These are phyloP conservation scores for Nesogale talazaci DNA, from an alignment of 2,113 vertebrate species.

Conservation along the genomic window DNA sequence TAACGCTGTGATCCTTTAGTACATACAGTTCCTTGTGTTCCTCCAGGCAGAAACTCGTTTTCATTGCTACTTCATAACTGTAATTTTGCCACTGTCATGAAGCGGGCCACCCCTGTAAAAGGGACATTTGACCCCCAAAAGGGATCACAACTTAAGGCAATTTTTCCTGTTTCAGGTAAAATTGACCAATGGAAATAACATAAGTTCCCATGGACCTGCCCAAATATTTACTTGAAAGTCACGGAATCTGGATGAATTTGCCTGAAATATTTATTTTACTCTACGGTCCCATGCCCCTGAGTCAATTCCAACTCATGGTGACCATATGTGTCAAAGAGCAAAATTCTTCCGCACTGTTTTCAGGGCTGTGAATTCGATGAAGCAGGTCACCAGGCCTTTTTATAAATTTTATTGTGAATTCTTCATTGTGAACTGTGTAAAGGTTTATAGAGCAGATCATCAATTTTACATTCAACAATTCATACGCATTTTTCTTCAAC, in stretches of 20 bases:
- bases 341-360: background rate
- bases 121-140: too few species aligned
- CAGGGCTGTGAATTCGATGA: background rate
- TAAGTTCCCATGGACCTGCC: background rate
- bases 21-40: too few species aligned
- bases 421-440: too few species aligned
- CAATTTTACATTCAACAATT: too few species aligned
- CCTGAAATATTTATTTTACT: background rate
- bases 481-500: too few species aligned
- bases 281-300: background rate
- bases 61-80: too few species aligned
- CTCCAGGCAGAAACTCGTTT: too few species aligned
- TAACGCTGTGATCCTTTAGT: too few species aligned
- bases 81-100: too few species aligned
- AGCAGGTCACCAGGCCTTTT: background rate
- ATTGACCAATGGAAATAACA: background rate
- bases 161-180: conserved; percentile 20
- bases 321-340: background rate
- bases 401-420: too few species aligned
- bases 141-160: background rate
- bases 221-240: background rate
- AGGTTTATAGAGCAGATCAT: too few species aligned
- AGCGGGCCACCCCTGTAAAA: too few species aligned
- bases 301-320: background rate
- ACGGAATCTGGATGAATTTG: background rate